phyloP scores from a whole-genome alignment of 2,888 invertebrate species.

The Rhingia rostrata region DNA sequence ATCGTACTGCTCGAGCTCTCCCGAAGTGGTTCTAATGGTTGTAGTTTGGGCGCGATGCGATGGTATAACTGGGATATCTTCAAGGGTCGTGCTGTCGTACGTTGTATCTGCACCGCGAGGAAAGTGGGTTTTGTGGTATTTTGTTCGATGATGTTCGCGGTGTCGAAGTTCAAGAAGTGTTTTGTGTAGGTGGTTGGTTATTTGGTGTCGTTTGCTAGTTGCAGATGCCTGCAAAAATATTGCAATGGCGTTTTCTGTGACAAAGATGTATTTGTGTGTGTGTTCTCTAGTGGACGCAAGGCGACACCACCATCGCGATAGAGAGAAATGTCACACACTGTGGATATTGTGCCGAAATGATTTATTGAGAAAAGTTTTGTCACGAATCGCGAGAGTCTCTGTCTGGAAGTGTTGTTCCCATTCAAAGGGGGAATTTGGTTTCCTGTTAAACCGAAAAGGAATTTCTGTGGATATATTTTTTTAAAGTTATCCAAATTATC shows the following conservation, averaged over 20 bases:
- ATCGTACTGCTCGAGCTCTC: slow-evolving; percentile 7
- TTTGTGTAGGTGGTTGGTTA: slow-evolving; percentile 70
- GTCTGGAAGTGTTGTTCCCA: slow-evolving; percentile 2
- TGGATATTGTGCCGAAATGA: slow-evolving; percentile 50
- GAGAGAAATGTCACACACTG: slow-evolving; percentile 59
- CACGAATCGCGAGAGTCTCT: slow-evolving; percentile 54
- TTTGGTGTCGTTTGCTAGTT: slow-evolving; percentile 54
- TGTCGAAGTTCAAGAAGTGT: slow-evolving; percentile 69
- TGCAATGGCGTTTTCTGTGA: slow-evolving; percentile 17
- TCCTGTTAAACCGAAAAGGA: background rate
- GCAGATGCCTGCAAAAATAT: slow-evolving; percentile 14
- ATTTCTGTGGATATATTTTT: background rate
- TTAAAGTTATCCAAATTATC: background rate
- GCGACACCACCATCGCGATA: background rate
- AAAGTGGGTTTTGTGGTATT: slow-evolving; percentile 73
- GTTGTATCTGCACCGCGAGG: slow-evolving; percentile 41
- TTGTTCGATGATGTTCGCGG: slow-evolving; percentile 69
- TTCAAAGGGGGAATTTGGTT: slow-evolving; percentile 5
- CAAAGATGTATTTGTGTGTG: background rate
- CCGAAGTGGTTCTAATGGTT: slow-evolving; percentile 69
- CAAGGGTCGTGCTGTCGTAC: slow-evolving; percentile 57
- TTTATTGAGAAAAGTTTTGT: slow-evolving; percentile 67
- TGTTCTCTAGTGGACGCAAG: slow-evolving; percentile 41
- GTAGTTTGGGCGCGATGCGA: slow-evolving; percentile 24
- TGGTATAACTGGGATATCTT: slow-evolving; percentile 19